These are phyloP conservation scores for Germaria angustata DNA, from an alignment of 2,888 invertebrate species.

Conservation along the genomic window DNA sequence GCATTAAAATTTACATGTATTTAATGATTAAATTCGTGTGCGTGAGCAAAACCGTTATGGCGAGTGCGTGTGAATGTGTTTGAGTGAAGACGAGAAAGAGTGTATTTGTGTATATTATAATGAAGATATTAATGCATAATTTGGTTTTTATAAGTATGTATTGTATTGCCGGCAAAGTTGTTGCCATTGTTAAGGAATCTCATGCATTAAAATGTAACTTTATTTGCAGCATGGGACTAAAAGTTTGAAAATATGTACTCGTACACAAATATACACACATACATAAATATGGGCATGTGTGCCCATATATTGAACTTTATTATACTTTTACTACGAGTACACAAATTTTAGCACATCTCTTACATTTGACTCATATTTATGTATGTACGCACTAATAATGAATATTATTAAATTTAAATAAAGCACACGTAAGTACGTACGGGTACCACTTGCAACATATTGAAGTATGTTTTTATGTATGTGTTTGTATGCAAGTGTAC, in stretches of 20 bases:
- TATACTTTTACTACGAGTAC: not conserved
- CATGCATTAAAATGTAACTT: conserved; percentile 54
- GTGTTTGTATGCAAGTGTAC: not conserved
- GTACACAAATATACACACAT: not conserved
- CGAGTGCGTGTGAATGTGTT: no score
- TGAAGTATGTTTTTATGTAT: no score
- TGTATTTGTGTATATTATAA: conserved; percentile 21
- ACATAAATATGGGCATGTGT: not conserved
- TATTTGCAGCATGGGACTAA: conserved; percentile 39
- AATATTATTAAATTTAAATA: conserved; percentile 31
- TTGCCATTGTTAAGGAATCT: conserved; percentile 23
- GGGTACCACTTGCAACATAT: no score
- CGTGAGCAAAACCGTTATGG: not conserved
- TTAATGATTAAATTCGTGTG: not conserved
- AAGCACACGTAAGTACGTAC: conserved; percentile 3
- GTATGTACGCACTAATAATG: conserved; percentile 36
- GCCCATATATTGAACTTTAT: conserved; percentile 15
- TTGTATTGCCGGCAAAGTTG: conserved; percentile 26
- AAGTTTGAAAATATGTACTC: not conserved
- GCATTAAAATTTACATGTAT: conserved; percentile 9
- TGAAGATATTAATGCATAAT: conserved; percentile 63
- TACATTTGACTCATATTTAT: not conserved
- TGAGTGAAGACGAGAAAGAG: not conserved
- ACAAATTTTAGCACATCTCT: not conserved
- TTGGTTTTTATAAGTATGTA: conserved; percentile 51